A percentile compares a stretch with the other conserved stretches of the same genome.
phyloP scores from a whole-genome alignment of 2,888 invertebrate species.

The Horisme vitalbata region DNA sequence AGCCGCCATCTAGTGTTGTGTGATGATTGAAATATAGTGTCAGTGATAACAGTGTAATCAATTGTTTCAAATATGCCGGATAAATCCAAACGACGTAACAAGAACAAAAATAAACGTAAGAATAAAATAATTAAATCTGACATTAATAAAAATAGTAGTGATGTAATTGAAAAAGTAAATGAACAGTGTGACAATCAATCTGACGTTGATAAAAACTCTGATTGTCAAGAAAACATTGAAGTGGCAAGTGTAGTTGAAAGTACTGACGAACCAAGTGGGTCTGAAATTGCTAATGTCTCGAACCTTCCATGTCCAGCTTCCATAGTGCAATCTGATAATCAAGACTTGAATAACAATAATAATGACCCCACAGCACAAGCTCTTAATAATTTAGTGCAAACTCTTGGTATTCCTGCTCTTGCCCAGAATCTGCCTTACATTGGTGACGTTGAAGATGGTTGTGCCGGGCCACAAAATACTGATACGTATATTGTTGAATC shows the following conservation, averaged over 20 bases:
- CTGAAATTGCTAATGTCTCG: constrained; percentile 8
- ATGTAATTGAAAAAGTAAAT: constrained; percentile 40
- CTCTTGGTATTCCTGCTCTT: constrained; percentile 8
- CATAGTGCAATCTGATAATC: constrained; percentile 20
- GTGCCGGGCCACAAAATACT: constrained; percentile 21
- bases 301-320: constrained; percentile 2
- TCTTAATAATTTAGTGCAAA: constrained; percentile 19
- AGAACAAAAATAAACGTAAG: constrained; percentile 76
- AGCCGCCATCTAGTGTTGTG: constrained; percentile 55
- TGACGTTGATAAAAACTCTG: constrained; percentile 23
- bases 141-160: constrained; percentile 46
- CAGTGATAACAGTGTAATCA: constrained; percentile 67
- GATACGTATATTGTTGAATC: constrained; percentile 67
- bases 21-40: constrained; percentile 60
- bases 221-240: constrained; percentile 1
- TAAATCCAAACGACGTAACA: constrained; percentile 69
- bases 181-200: constrained; percentile 39
- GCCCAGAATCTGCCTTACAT: constrained; percentile 1
- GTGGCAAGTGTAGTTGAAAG: constrained; percentile 2
- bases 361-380: constrained; percentile 28
- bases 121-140: constrained; percentile 62
- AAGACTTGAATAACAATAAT: constrained; percentile 56
- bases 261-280: constrained; percentile 6
- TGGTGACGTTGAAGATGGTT: constrained; percentile 8
- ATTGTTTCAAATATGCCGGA: constrained; percentile 67